Percentiles rank a stretch among this genome's conserved stretches.
Conservation (phyloP, 2,888 invertebrate species). For the Acleris emargana region DNA sequence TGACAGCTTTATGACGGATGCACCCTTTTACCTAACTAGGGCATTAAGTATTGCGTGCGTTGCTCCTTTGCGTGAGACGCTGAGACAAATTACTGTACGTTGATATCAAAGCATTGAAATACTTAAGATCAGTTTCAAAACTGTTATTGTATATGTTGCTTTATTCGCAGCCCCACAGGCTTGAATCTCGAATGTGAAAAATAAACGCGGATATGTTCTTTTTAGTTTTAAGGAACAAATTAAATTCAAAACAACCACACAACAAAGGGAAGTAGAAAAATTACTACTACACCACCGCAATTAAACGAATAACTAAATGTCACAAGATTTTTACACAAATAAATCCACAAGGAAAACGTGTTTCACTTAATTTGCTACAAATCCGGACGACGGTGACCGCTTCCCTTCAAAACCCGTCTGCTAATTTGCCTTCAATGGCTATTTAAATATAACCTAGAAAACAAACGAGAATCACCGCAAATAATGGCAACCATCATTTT, state of each 20-base stretch:
- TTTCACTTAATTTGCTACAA: no score
- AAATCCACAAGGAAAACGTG: no score
- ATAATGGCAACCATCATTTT: neutral
- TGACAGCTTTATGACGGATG: no score
- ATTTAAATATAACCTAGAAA: neutral
- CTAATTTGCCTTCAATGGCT: no score
- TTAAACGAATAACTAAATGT: neutral
- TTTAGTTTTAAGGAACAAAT: neutral
- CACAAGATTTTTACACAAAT: no score
- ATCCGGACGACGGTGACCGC: no score
- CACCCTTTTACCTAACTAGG: constrained; percentile 26
- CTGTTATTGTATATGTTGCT: no score
- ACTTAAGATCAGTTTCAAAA: neutral
- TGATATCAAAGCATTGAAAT: constrained; percentile 4
- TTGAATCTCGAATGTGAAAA: neutral
- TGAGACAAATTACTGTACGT: constrained; percentile 24
- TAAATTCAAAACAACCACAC: no score
- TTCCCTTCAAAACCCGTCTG: neutral
- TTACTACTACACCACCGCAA: neutral
- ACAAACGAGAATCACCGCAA: neutral
- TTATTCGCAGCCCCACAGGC: no score
- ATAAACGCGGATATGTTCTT: neutral
- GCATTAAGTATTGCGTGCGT: constrained; percentile 43
- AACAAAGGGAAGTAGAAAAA: neutral
- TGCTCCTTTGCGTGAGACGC: constrained; percentile 53